Evolutionary conservation across 2,888 invertebrate genomes (phyloP).

Genomic region (Parelbella ahira): DNA sequence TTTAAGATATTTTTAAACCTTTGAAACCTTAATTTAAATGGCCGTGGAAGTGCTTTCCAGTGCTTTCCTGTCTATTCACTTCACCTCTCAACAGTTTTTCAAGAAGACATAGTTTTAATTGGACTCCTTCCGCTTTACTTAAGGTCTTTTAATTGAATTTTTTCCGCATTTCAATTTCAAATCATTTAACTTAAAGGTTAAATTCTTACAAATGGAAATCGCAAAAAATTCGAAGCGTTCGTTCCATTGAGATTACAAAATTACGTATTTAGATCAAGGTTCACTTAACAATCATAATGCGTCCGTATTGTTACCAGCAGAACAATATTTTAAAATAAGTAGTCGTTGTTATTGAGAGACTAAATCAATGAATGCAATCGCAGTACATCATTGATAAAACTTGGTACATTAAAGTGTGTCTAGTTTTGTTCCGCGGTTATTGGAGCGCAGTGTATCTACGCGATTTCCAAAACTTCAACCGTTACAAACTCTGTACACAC

Average conservation of each 20-base stretch:
- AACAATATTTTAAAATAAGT: too few relatives aligned
- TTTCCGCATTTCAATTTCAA: conserved; percentile 49
- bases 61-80: conserved; percentile 49
- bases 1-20: conserved; percentile 43
- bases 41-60: conserved; percentile 53
- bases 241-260: too few relatives aligned
- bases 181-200: conserved; percentile 26
- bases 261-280: too few relatives aligned
- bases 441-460: conserved; percentile 18
- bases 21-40: conserved; percentile 50
- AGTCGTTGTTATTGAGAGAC: too few relatives aligned
- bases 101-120: conserved; percentile 69
- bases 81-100: conserved; percentile 48
- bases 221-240: too few relatives aligned
- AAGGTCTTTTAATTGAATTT: conserved; percentile 57
- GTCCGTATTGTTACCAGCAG: too few relatives aligned
- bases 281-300: too few relatives aligned
- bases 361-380: conserved; percentile 1
- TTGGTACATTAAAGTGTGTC: conserved; percentile 15
- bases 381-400: conserved; percentile 14
- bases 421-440: conserved; percentile 19
- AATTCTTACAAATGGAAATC: too few relatives aligned
- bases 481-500: conserved; percentile 12
- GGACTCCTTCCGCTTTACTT: conserved; percentile 58
- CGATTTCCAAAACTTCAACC: conserved; percentile 14